phyloP scores from a whole-genome alignment of 2,797 vertebrate species.

The Scyliorhinus canicula region DNA sequence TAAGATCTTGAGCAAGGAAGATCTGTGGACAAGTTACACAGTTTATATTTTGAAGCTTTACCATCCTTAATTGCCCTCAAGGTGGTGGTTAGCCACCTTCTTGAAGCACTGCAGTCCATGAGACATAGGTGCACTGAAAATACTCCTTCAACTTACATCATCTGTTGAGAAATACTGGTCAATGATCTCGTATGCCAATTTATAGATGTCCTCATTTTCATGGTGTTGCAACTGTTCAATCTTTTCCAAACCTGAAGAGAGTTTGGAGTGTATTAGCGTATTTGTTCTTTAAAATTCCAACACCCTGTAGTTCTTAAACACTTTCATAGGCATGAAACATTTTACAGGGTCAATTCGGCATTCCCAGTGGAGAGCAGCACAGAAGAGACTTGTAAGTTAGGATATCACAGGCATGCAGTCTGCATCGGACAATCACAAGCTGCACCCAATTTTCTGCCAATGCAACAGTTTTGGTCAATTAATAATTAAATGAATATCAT shows the following conservation, averaged over 20 bases:
- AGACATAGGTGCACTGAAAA: too few species aligned
- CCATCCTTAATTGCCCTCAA: neutral
- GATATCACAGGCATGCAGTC: neutral
- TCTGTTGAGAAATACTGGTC: slow-evolving; percentile 99
- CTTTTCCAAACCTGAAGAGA: slow-evolving; percentile 83
- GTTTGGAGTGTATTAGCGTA: neutral
- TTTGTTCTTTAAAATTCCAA: neutral
- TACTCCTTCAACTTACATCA: slow-evolving; percentile 65
- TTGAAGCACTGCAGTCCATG: too few species aligned
- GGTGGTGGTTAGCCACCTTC: too few species aligned
- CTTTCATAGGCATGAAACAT: neutral
- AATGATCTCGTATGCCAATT: slow-evolving; percentile 99
- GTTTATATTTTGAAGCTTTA: neutral
- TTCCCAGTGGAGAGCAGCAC: neutral
- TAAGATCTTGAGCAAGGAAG: neutral
- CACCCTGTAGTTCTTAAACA: neutral
- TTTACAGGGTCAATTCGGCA: neutral
- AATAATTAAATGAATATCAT: neutral
- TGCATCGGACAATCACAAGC: neutral
- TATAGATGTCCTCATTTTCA: slow-evolving; percentile 99
- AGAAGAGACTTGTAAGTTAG: neutral
- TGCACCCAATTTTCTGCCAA: neutral
- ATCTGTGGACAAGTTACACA: neutral
- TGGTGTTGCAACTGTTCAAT: slow-evolving; percentile 97
- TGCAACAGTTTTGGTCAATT: neutral